Evolutionary conservation across 1,140 invertebrate genomes (phyloP).

Genomic region (Holcopasites calliopsidis): DNA sequence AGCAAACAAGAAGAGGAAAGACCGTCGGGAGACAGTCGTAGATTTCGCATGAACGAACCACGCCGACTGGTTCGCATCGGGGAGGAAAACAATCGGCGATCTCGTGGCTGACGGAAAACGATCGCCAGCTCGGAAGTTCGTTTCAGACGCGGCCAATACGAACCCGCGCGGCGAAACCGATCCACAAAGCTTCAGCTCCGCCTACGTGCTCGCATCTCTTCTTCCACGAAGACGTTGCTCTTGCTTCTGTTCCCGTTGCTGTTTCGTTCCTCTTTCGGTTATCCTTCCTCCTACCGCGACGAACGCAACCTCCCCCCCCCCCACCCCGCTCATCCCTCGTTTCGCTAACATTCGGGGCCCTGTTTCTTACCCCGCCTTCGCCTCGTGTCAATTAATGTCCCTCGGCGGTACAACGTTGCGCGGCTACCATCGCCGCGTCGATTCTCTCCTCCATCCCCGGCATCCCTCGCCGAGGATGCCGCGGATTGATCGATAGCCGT

Average conservation of each 20-base stretch:
- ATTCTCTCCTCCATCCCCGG: constrained; percentile 19
- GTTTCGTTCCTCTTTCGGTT: constrained; percentile 14
- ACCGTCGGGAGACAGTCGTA: constrained; percentile 5
- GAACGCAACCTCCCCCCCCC: constrained; percentile 1
- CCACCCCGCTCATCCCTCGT: no score
- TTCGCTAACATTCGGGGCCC: constrained; percentile 19
- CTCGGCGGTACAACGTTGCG: constrained; percentile 60
- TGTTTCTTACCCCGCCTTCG: constrained; percentile 45
- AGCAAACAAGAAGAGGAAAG: neutral
- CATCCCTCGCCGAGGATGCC: neutral
- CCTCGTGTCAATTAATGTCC: constrained; percentile 79
- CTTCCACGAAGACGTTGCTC: constrained; percentile 35
- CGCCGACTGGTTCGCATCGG: constrained; percentile 56
- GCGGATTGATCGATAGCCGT: constrained; percentile 73
- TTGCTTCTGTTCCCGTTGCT: constrained; percentile 33
- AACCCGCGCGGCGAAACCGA: constrained; percentile 67
- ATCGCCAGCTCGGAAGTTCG: constrained; percentile 43
- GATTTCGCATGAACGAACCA: constrained; percentile 29
- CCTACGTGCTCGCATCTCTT: constrained; percentile 65
- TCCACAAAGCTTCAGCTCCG: constrained; percentile 74
- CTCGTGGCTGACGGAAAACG: constrained; percentile 73
- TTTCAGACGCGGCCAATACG: constrained; percentile 65
- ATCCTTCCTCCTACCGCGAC: neutral
- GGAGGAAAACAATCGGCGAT: constrained; percentile 73
- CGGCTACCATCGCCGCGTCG: constrained; percentile 54